Conservation (phyloP, 2,888 invertebrate genomes). For the Andrena flavipes region DNA sequence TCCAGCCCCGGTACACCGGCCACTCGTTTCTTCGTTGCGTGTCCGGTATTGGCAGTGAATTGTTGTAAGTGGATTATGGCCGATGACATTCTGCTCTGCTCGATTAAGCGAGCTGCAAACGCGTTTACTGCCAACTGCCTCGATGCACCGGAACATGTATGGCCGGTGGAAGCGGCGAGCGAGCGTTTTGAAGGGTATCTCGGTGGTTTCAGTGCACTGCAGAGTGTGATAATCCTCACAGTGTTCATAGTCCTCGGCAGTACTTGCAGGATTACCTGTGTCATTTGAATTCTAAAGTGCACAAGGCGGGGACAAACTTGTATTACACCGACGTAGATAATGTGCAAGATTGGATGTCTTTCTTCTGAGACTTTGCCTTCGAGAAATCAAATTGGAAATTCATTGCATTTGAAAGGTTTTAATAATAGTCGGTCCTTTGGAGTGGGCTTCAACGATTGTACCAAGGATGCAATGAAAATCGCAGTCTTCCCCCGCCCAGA, state of each 20-base stretch:
- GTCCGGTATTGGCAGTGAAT: conserved; percentile 36
- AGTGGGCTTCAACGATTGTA: background rate
- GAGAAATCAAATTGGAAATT: too few relatives aligned
- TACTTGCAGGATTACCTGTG: background rate
- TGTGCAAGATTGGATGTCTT: too few relatives aligned
- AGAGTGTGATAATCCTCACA: background rate
- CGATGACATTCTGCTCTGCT: conserved; percentile 40
- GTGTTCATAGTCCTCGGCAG: background rate
- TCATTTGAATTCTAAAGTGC: too few relatives aligned
- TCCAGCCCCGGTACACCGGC: background rate
- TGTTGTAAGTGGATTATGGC: conserved; percentile 49
- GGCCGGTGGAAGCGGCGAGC: background rate
- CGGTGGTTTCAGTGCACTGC: conserved; percentile 9
- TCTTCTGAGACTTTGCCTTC: too few relatives aligned
- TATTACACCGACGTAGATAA: background rate
- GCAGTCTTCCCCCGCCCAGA: conserved; percentile 29
- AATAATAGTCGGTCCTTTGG: background rate
- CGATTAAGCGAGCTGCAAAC: conserved; percentile 39
- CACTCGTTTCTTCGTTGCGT: conserved; percentile 46
- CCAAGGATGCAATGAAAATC: conserved; percentile 25
- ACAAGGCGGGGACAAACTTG: background rate
- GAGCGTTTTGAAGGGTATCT: background rate
- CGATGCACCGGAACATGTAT: background rate
- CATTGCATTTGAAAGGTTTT: background rate
- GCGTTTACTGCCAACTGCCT: conserved; percentile 7